Conservation (phyloP, 1,140 invertebrate genomes). For the Atopsyche davidsoni region DNA sequence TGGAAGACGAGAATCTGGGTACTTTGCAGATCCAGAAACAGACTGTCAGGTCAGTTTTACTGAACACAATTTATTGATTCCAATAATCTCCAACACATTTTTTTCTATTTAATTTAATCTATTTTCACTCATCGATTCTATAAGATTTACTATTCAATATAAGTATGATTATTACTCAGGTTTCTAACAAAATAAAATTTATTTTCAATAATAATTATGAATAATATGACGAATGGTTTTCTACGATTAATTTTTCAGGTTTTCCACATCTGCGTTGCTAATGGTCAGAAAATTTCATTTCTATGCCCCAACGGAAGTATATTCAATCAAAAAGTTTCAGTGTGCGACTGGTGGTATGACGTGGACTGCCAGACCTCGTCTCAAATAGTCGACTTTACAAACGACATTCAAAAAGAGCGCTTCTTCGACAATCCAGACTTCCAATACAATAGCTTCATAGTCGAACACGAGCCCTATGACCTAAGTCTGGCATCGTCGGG, state of each 20-base stretch:
- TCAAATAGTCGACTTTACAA: conserved; percentile 9
- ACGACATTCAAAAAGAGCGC: conserved; percentile 17
- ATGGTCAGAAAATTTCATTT: conserved; percentile 46
- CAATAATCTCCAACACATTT: too few species aligned
- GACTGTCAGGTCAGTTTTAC: conserved; percentile 50
- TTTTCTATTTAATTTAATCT: too few species aligned
- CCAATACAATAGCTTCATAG: conserved; percentile 13
- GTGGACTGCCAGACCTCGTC: conserved; percentile 41
- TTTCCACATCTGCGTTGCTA: conserved; percentile 48
- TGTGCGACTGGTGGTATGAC: conserved; percentile 55
- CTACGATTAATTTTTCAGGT: conserved; percentile 33
- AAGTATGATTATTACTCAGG: too few species aligned
- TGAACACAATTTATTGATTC: too few species aligned
- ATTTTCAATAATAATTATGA: too few species aligned
- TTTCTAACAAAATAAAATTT: too few species aligned
- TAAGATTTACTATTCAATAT: too few species aligned
- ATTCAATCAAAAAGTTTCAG: conserved; percentile 52
- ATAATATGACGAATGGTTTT: too few species aligned
- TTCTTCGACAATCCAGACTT: conserved; percentile 8
- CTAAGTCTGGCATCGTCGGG: conserved; percentile 26
- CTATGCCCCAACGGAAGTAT: conserved; percentile 56
- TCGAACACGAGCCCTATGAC: conserved; percentile 19
- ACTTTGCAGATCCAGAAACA: conserved; percentile 55
- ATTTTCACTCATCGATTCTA: too few species aligned
- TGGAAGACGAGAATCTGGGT: conserved; percentile 54